These are phyloP conservation scores for Pinctada fucata DNA, from an alignment of 2,888 invertebrate species.

Conservation along the genomic window DNA sequence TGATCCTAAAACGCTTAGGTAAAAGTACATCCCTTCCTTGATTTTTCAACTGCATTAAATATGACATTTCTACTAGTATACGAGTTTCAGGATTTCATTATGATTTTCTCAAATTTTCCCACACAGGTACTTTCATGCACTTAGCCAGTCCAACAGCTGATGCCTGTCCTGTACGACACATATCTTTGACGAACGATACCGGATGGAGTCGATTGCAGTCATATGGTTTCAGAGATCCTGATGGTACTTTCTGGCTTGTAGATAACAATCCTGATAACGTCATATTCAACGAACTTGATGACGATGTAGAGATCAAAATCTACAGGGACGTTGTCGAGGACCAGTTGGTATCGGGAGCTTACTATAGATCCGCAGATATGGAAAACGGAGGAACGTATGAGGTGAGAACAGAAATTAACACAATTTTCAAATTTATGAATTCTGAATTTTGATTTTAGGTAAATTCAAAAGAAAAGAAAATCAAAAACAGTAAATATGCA, in stretches of 20 bases:
- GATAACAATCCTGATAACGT: conserved; percentile 43
- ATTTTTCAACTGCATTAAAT: too few relatives aligned
- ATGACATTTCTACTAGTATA: too few relatives aligned
- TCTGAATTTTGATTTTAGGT: not conserved
- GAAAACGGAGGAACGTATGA: conserved; percentile 49
- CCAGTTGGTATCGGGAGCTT: conserved; percentile 43
- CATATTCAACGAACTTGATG: conserved; percentile 33
- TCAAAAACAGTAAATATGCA: too few relatives aligned
- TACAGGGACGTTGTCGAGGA: conserved; percentile 45
- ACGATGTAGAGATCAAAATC: conserved; percentile 43
- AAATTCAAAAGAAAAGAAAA: not conserved
- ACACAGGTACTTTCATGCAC: conserved; percentile 37
- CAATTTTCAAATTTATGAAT: not conserved
- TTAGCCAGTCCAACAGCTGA: conserved; percentile 33
- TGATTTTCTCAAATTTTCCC: too few relatives aligned
- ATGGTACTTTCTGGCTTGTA: conserved; percentile 43
- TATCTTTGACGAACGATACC: conserved; percentile 16
- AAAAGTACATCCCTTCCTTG: too few relatives aligned
- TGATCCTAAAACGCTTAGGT: too few relatives aligned
- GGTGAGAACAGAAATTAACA: conserved; percentile 25
- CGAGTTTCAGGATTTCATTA: too few relatives aligned
- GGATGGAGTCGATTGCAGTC: conserved; percentile 41
- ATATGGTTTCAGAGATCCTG: conserved; percentile 43
- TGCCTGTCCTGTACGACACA: conserved; percentile 32
- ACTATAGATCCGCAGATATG: conserved; percentile 45